phyloP scores from a whole-genome alignment of 2,113 vertebrate genomes.

The Entelurus aequoreus region DNA sequence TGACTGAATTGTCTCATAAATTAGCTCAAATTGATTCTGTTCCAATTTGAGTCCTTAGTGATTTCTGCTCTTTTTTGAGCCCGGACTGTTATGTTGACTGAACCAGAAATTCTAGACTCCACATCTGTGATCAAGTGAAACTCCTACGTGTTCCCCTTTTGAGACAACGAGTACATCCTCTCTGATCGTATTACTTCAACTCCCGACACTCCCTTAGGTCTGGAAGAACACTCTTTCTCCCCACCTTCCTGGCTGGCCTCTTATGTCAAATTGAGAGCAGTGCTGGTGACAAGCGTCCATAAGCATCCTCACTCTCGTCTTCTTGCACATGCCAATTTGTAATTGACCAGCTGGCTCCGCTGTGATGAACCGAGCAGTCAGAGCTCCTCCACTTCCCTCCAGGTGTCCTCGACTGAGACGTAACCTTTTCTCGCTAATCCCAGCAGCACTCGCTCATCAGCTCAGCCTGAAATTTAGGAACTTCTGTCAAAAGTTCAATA shows the following conservation, averaged over 20 bases:
- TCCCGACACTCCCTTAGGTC: slow-evolving; percentile 1
- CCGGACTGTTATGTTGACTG: background rate
- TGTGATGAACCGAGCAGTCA: slow-evolving; percentile 14
- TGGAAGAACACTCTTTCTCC: slow-evolving; percentile 1
- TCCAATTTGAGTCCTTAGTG: too few species aligned
- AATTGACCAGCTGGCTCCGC: slow-evolving; percentile 10
- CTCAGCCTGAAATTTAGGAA: background rate
- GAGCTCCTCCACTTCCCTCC: background rate
- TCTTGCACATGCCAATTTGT: background rate
- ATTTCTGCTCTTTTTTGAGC: too few species aligned
- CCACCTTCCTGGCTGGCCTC: slow-evolving; percentile 1
- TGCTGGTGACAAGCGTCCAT: background rate
- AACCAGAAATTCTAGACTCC: background rate
- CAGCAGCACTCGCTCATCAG: background rate
- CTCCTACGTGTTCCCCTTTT: background rate
- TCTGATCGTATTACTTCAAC: slow-evolving; percentile 9
- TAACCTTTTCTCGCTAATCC: slow-evolving; percentile 28
- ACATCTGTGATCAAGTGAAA: slow-evolving; percentile 11
- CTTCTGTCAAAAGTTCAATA: background rate
- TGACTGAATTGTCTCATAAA: too few species aligned
- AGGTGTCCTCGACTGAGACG: slow-evolving; percentile 4
- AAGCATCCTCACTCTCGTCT: background rate
- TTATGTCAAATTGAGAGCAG: slow-evolving; percentile 22
- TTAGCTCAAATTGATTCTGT: too few species aligned
- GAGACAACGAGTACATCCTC: slow-evolving; percentile 2